Percentiles rank a stretch among this genome's conserved stretches.
These are phyloP conservation scores for Porites australiensis DNA, from an alignment of 64 coral and sea anemone genomes.

Conservation along the genomic window DNA sequence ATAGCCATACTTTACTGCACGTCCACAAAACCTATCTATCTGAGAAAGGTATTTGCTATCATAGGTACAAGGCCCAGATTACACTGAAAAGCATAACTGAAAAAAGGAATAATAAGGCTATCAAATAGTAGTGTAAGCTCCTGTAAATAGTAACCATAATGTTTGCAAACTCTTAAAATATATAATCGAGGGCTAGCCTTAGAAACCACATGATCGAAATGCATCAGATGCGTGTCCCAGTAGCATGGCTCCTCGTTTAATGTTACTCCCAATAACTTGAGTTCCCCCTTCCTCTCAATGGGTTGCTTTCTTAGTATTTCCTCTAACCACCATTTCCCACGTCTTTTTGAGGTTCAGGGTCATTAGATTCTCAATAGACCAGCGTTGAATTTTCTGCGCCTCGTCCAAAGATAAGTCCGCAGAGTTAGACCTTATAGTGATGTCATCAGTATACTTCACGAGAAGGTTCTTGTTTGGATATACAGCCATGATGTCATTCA, in stretches of 20 bases:
- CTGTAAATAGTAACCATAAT: constrained; percentile 21
- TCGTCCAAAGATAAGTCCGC: background rate
- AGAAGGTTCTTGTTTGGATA: background rate
- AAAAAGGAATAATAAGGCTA: constrained; percentile 43
- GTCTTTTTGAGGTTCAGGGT: background rate
- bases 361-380: background rate
- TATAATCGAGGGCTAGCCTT: constrained; percentile 34
- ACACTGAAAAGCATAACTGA: constrained; percentile 1
- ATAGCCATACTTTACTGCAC: constrained; percentile 4
- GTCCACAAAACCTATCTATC: constrained; percentile 30
- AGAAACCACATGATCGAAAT: background rate
- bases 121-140: constrained; percentile 35
- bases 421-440: background rate
- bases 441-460: constrained; percentile 8
- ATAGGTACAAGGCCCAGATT: constrained; percentile 27
- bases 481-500: constrained; percentile 8
- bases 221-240: background rate
- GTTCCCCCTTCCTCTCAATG: background rate
- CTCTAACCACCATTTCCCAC: constrained; percentile 16
- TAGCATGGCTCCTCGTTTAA: constrained; percentile 7
- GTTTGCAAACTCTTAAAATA: constrained; percentile 41
- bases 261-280: constrained; percentile 14
- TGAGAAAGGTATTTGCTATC: constrained; percentile 12
- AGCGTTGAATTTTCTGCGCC: background rate
- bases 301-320: background rate